These are phyloP conservation scores for Saccopteryx leptura DNA, from an alignment of 2,113 vertebrate genomes.

Conservation along the genomic window DNA sequence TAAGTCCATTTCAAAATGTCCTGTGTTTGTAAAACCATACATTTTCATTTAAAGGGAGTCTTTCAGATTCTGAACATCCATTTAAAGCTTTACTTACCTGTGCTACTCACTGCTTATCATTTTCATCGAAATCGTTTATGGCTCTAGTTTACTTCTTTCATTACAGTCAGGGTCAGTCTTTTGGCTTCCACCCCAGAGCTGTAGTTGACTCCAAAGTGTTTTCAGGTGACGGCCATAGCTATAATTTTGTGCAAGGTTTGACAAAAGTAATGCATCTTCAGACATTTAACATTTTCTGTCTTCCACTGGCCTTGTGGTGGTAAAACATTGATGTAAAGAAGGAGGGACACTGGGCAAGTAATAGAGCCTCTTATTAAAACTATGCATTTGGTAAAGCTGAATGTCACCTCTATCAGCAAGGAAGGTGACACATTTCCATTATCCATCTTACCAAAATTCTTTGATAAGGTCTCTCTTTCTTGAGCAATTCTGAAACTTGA, in stretches of 20 bases:
- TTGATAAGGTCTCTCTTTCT: background rate
- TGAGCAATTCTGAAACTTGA: background rate
- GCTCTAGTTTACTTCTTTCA: background rate
- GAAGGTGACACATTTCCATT: background rate
- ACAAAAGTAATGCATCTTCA: background rate
- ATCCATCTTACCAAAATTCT: background rate
- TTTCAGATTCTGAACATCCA: background rate
- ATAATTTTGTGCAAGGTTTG: background rate
- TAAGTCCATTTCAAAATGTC: constrained; percentile 40
- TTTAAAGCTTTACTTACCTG: constrained; percentile 32
- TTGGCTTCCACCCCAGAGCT: background rate
- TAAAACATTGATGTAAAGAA: background rate
- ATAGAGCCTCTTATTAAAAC: background rate
- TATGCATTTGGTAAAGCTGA: background rate
- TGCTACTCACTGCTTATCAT: background rate
- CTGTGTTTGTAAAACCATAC: constrained; percentile 10
- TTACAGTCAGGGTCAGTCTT: background rate
- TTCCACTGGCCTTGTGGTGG: background rate
- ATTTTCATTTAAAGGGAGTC: constrained; percentile 61
- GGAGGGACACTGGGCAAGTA: background rate
- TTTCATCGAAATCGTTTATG: background rate
- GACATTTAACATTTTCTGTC: background rate
- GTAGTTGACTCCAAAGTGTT: background rate
- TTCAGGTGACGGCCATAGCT: background rate
- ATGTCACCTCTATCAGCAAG: background rate